Evolutionary conservation across 2,113 vertebrate genomes (phyloP).

Genomic region (Rhinolophus sinicus): DNA sequence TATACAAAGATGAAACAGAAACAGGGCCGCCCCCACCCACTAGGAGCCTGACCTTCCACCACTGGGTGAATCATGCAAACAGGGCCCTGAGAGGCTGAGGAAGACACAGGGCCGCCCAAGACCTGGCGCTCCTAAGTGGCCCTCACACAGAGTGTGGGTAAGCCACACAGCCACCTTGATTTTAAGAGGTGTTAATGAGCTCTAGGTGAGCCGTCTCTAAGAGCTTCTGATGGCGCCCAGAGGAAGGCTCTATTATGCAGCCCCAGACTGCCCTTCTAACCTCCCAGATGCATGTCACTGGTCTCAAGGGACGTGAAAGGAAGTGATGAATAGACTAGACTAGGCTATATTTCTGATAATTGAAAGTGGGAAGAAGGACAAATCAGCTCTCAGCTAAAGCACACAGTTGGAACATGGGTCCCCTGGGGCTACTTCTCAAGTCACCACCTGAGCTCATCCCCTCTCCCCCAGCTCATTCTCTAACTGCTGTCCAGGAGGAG

Average conservation of each 20-base stretch:
- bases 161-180: too few relatives aligned
- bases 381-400: not conserved
- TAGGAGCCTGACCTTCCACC: not conserved
- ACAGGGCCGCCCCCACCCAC: rapidly evolving
- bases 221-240: not conserved
- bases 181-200: not conserved
- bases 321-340: not conserved
- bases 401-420: not conserved
- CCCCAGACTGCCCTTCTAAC: not conserved
- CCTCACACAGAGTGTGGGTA: not conserved
- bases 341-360: not conserved
- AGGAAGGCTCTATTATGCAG: not conserved
- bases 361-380: not conserved
- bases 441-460: not conserved
- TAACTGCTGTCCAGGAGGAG: not conserved
- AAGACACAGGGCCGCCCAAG: not conserved
- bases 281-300: not conserved
- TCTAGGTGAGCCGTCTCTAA: not conserved
- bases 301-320: not conserved
- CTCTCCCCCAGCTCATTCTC: too few relatives aligned
- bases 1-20: not conserved
- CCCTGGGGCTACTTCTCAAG: not conserved
- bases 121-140: not conserved
- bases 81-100: not conserved
- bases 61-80: not conserved